Evolutionary conservation across 2,797 vertebrate genomes (phyloP).

Genomic region (Melanotaenia pygmaea): DNA sequence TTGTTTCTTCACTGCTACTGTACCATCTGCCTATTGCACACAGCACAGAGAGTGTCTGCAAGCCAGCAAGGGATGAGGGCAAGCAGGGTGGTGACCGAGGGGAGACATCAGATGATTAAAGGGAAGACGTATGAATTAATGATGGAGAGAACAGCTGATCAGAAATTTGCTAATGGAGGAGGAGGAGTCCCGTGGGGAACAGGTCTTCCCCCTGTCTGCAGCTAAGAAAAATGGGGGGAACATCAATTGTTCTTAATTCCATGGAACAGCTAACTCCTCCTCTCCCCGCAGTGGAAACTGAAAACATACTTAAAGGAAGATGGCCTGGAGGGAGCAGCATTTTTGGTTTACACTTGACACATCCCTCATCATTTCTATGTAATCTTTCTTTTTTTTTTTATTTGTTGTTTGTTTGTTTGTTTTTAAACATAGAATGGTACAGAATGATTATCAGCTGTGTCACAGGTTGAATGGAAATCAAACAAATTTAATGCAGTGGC

Average conservation of each 20-base stretch:
- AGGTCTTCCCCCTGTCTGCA: conserved; percentile 61
- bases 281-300: conserved; percentile 40
- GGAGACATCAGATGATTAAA: conserved; percentile 77
- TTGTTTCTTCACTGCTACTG: conserved; percentile 48
- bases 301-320: conserved; percentile 49
- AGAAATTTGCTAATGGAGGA: conserved; percentile 83
- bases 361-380: conserved; percentile 30
- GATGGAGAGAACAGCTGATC: conserved; percentile 80
- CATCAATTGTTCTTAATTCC: conserved; percentile 64
- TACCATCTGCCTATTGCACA: conserved; percentile 31
- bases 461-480: conserved; percentile 28
- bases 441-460: conserved; percentile 30
- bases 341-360: conserved; percentile 9
- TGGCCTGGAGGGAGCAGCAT: conserved; percentile 38
- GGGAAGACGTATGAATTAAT: conserved; percentile 79
- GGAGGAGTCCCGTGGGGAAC: conserved; percentile 60
- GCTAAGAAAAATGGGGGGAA: conserved; percentile 18
- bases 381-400: too few relatives aligned
- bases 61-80: conserved; percentile 40
- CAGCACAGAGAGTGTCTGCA: conserved; percentile 2
- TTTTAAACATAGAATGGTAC: conserved; percentile 19
- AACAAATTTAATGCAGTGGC: conserved; percentile 15
- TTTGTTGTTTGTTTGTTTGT: too few relatives aligned
- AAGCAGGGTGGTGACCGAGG: conserved; percentile 35
- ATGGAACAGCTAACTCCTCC: conserved; percentile 35